phyloP scores from a whole-genome alignment of 1,140 invertebrate genomes.

The Hycleus phaleratus region DNA sequence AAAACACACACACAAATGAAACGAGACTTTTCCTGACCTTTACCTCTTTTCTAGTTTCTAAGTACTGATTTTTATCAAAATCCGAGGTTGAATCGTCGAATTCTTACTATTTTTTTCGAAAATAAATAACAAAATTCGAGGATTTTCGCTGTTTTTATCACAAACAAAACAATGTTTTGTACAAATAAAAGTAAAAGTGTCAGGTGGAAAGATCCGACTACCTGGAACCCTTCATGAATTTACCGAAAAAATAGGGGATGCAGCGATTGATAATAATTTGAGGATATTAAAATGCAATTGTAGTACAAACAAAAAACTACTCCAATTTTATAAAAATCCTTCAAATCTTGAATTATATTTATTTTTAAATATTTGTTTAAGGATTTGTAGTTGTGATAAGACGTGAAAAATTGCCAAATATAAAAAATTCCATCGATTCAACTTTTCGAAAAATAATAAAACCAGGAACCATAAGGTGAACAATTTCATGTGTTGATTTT shows the following conservation, averaged over 20 bases:
- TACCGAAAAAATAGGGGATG: background rate
- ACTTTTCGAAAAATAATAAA: background rate
- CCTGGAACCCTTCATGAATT: background rate
- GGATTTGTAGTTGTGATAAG: background rate
- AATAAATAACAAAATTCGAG: background rate
- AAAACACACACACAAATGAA: conserved; percentile 12
- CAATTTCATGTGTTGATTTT: conserved; percentile 6
- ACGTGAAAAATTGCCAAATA: background rate
- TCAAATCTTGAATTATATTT: conserved; percentile 1
- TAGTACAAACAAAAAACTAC: background rate
- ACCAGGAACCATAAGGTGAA: background rate
- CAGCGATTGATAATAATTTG: background rate
- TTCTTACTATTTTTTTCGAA: background rate
- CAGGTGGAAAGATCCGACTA: conserved; percentile 14
- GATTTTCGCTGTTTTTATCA: background rate
- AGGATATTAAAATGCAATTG: background rate
- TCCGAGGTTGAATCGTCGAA: background rate
- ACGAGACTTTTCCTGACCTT: conserved; percentile 13
- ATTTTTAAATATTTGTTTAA: background rate
- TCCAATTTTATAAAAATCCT: background rate
- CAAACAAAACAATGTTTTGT: conserved; percentile 12
- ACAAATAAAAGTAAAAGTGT: conserved; percentile 18
- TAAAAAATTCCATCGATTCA: too few species aligned
- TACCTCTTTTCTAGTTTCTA: conserved; percentile 9
- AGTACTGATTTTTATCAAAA: conserved; percentile 1